phyloP scores from a whole-genome alignment of 2,888 invertebrate species.

The Troilus luridus region DNA sequence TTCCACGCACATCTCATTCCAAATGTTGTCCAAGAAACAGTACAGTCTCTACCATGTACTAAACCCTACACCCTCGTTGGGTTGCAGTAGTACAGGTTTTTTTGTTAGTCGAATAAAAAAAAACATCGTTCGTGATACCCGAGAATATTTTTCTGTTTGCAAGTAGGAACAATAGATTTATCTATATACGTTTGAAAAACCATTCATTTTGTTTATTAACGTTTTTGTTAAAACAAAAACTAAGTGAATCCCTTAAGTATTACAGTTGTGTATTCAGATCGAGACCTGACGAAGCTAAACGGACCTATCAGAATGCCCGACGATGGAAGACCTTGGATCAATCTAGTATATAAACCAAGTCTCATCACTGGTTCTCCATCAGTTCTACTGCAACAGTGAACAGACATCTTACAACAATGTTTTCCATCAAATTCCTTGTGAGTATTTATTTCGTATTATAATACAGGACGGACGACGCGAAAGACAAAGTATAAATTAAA shows the following conservation, averaged over 20 bases:
- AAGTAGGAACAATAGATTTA: no score
- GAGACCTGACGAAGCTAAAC: neutral
- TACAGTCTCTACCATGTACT: no score
- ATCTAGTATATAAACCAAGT: neutral
- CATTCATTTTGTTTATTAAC: no score
- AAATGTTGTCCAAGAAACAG: no score
- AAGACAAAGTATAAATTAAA: neutral
- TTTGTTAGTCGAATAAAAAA: no score
- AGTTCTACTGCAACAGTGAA: conserved; percentile 47
- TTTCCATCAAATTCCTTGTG: conserved; percentile 58
- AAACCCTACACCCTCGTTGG: no score
- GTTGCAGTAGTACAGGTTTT: no score
- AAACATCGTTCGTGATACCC: no score
- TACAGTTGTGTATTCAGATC: neutral
- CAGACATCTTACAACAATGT: conserved; percentile 51
- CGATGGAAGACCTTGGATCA: neutral
- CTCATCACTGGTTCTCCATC: neutral
- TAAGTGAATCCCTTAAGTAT: neutral
- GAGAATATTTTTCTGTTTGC: no score
- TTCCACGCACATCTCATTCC: no score
- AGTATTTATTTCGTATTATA: conserved; percentile 1
- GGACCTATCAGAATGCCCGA: conserved; percentile 6
- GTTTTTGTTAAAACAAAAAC: no score
- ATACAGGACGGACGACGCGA: neutral
- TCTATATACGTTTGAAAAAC: no score